Base-by-base conservation (phyloP, 2,113 vertebrate genomes). In the Anhinga anhinga region DNA sequence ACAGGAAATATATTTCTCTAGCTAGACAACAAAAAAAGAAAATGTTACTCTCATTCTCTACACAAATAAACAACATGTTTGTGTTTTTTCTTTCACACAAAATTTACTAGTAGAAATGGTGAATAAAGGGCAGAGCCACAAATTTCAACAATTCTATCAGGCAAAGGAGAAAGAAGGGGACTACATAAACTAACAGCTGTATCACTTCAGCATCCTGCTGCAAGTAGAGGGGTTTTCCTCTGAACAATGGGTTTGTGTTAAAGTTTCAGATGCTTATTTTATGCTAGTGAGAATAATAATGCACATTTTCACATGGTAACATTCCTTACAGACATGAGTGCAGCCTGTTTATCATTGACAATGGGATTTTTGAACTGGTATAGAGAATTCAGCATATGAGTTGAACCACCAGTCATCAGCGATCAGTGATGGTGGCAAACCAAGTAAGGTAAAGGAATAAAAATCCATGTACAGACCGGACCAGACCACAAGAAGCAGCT, bases 361-460 rank as follows among this genome's bases (percentile, higher is more conserved):
- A 29, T 0, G 4, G 38, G 55, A 50, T 82, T 78, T 86, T 20
- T 86, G 25, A 81, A 55, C 15, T 29, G 30, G 30, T 62, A 27
- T 0, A 50, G 36, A 61, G 34, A 62, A 66, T 61, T 69, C 62
- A 52, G 20, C 13, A 11, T 49, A 65, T 7, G 32, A 66, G 23
- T 36, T 58, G 47, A 90, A n/a, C 30, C 40, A 5, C 29, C 3
- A 1, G 8, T 14, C 30, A 53, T 15, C 25, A 58, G n/a, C 1
- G 0, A 15, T 1, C 66, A 55, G 32, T 6, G 49, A 29, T 3
- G 14, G 18, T 23, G 22, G 9, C 1, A 3, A 85, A 14, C 9
- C 61, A n/a, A 56, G 40, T 2, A 38, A 45, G 14, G 40, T 7
- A 32, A 66, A 58, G 15, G 34, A 74, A 22, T 23, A 66, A 88